Evolutionary conservation across 2,797 vertebrate species (phyloP).

Genomic region (Channa striata): DNA sequence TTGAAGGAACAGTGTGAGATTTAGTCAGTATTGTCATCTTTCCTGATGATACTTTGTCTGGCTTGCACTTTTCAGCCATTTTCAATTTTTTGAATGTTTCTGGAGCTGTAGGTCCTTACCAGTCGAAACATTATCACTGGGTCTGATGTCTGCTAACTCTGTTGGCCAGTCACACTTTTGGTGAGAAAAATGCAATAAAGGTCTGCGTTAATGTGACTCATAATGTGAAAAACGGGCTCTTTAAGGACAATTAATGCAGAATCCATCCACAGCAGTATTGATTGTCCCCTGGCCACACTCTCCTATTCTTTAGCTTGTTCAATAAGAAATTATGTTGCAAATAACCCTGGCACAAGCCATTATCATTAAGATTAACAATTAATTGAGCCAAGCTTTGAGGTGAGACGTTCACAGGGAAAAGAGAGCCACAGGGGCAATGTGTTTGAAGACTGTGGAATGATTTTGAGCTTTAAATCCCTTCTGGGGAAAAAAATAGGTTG

Average conservation of each 20-base stretch:
- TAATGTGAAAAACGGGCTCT: conserved; percentile 32
- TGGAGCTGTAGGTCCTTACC: not conserved
- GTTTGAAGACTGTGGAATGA: conserved; percentile 38
- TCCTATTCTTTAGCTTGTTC: conserved; percentile 71
- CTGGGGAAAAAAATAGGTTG: conserved; percentile 23
- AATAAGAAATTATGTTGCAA: conserved; percentile 72
- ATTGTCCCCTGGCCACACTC: conserved; percentile 63
- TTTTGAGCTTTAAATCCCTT: conserved; percentile 62
- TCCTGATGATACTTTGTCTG: no score
- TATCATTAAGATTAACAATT: conserved; percentile 71
- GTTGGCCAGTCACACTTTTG: not conserved
- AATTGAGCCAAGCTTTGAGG: conserved; percentile 66
- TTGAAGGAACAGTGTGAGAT: no score
- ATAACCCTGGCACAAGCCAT: conserved; percentile 61
- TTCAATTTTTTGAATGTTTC: conserved; percentile 9
- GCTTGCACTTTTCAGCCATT: not conserved
- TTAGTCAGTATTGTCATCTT: no score
- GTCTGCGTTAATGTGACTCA: conserved; percentile 8
- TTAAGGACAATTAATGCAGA: conserved; percentile 61
- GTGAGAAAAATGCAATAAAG: conserved; percentile 18
- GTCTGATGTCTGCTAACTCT: not conserved
- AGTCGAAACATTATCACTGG: not conserved
- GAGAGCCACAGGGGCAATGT: conserved; percentile 27
- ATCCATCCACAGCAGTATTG: conserved; percentile 63
- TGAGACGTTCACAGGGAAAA: conserved; percentile 39